A percentile compares a stretch with the other conserved stretches of the same genome.
These are phyloP conservation scores for Pandion haliaetus DNA, from an alignment of 2,113 vertebrate species.

Conservation along the genomic window DNA sequence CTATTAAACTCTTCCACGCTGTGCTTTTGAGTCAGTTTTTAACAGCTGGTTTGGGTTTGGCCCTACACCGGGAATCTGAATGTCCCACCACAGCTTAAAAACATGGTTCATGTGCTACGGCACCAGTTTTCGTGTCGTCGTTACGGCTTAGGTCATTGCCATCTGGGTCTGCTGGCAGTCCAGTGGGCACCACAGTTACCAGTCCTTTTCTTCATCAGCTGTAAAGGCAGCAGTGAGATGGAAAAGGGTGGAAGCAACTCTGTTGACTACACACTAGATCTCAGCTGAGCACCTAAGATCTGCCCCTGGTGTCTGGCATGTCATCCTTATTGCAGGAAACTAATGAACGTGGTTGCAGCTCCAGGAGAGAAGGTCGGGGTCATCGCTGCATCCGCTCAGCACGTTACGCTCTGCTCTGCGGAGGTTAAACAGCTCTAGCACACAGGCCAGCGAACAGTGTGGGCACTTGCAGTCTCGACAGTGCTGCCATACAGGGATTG, in stretches of 20 bases:
- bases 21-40: background rate
- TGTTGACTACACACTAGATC: no score
- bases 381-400: no score
- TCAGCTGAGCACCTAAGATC: background rate
- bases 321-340: background rate
- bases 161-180: background rate
- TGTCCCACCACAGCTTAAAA: background rate
- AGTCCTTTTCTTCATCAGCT: rapidly evolving
- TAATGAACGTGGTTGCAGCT: background rate
- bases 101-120: rapidly evolving
- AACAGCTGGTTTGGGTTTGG: background rate
- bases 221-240: background rate
- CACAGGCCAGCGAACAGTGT: no score
- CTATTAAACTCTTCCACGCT: background rate
- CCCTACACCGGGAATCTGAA: background rate
- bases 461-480: background rate
- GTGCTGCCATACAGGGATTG: background rate
- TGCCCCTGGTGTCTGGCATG: rapidly evolving
- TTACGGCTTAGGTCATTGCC: rapidly evolving
- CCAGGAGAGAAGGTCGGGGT: background rate
- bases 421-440: background rate
- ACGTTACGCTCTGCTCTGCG: rapidly evolving
- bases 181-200: background rate
- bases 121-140: rapidly evolving
- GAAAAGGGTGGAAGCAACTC: background rate